Evolutionary conservation across 2,113 vertebrate species (phyloP).

Genomic region (Atrichornis clamosus): DNA sequence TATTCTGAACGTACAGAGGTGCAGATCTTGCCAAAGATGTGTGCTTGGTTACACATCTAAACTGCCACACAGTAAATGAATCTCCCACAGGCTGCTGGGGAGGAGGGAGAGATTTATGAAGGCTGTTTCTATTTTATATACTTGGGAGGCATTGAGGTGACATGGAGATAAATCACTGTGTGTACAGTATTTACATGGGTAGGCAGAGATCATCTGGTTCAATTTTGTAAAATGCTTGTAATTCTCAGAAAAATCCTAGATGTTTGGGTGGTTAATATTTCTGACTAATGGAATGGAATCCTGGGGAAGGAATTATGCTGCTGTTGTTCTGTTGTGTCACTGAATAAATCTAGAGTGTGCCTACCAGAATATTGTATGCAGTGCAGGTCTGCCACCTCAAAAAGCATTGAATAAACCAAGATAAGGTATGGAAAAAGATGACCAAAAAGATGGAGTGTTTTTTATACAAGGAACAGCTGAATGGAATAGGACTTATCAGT

Average conservation of each 20-base stretch:
- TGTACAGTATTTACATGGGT: constrained; percentile 4
- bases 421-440: neutral
- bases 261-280: constrained; percentile 2
- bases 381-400: neutral
- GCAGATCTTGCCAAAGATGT: neutral
- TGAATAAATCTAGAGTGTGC: neutral
- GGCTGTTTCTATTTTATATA: constrained; percentile 41
- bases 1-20: neutral
- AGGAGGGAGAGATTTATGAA: constrained; percentile 38
- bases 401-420: neutral
- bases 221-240: constrained; percentile 17
- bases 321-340: neutral
- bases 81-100: neutral
- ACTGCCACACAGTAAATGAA: constrained; percentile 9
- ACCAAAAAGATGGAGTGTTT: neutral
- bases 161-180: constrained; percentile 8
- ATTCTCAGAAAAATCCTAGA: constrained; percentile 4
- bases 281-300: neutral
- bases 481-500: neutral
- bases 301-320: neutral
- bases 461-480: neutral
- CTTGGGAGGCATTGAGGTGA: constrained; percentile 30
- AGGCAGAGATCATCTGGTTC: constrained; percentile 40
- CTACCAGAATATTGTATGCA: neutral
- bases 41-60: neutral